Conservation (phyloP, 2,888 invertebrate genomes). For the Platynereis dumerilii region DNA sequence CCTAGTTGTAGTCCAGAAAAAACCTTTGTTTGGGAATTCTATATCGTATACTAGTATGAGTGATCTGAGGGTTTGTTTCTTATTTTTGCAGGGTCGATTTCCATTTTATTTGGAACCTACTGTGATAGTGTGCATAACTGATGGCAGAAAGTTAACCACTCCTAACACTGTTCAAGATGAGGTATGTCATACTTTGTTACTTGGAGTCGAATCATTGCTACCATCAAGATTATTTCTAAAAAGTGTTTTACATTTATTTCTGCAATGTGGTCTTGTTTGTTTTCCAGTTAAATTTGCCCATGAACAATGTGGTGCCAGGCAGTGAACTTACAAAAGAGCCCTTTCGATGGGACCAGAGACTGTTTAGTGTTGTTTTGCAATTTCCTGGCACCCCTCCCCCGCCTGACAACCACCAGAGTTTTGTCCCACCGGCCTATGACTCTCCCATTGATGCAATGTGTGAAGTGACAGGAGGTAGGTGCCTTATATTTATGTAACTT, state of each 20-base stretch:
- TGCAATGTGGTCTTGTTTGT: neutral
- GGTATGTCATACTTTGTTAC: slow-evolving; percentile 67
- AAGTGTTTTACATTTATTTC: no score
- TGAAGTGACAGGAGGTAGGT: slow-evolving; percentile 91
- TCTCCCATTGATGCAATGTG: slow-evolving; percentile 98
- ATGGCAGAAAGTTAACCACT: slow-evolving; percentile 90
- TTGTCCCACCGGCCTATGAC: slow-evolving; percentile 87
- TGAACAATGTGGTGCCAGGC: slow-evolving; percentile 91
- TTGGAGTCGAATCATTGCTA: no score
- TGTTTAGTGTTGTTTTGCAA: slow-evolving; percentile 92
- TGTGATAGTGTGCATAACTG: slow-evolving; percentile 97
- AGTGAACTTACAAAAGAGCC: slow-evolving; percentile 97
- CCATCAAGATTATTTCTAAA: no score
- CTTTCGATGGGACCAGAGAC: slow-evolving; percentile 99
- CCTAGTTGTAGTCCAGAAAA: no score
- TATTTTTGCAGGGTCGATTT: slow-evolving; percentile 75
- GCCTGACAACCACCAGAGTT: slow-evolving; percentile 70
- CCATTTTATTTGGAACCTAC: slow-evolving; percentile 98
- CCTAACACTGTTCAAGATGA: slow-evolving; percentile 83
- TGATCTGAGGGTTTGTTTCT: no score
- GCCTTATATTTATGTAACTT: no score
- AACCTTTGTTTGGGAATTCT: no score
- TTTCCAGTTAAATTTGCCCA: slow-evolving; percentile 82
- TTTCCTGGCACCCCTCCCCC: slow-evolving; percentile 87
- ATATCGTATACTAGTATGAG: no score